phyloP scores from a whole-genome alignment of 2,797 vertebrate species.

The Xenopus petersii region DNA sequence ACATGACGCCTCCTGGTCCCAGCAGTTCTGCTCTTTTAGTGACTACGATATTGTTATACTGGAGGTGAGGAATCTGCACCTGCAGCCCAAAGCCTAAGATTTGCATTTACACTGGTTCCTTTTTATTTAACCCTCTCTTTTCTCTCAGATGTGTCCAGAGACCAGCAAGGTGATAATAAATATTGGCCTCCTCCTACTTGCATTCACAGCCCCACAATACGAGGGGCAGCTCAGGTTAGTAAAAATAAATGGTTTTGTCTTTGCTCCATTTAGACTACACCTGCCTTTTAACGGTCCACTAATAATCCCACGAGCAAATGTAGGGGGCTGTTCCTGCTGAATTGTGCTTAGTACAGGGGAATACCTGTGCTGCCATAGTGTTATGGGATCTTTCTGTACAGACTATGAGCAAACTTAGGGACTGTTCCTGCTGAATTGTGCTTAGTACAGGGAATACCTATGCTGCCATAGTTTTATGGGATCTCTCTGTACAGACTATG shows the following conservation, averaged over 20 bases:
- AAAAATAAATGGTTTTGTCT: background rate
- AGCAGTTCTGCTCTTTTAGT: conserved; percentile 91
- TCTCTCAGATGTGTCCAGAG: conserved; percentile 83
- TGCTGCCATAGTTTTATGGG: no score
- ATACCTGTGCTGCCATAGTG: no score
- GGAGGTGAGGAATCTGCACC: conserved; percentile 69
- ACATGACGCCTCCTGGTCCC: conserved; percentile 84
- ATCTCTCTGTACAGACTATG: no score
- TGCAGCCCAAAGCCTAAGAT: background rate
- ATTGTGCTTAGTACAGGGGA: no score
- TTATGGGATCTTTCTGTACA: no score
- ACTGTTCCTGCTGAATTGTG: no score
- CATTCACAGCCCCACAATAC: conserved; percentile 76
- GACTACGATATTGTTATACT: conserved; percentile 94
- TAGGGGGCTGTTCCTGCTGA: no score
- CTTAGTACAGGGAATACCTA: no score
- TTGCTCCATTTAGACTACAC: no score
- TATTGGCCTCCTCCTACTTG: conserved; percentile 86
- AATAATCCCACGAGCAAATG: no score
- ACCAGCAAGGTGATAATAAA: conserved; percentile 91
- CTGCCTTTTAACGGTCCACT: no score
- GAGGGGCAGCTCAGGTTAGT: conserved; percentile 87
- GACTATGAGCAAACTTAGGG: no score
- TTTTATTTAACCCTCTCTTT: conserved; percentile 10
- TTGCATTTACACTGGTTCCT: background rate